Base-by-base conservation (phyloP, 2,113 vertebrate genomes). In the Silurus asotus region DNA sequence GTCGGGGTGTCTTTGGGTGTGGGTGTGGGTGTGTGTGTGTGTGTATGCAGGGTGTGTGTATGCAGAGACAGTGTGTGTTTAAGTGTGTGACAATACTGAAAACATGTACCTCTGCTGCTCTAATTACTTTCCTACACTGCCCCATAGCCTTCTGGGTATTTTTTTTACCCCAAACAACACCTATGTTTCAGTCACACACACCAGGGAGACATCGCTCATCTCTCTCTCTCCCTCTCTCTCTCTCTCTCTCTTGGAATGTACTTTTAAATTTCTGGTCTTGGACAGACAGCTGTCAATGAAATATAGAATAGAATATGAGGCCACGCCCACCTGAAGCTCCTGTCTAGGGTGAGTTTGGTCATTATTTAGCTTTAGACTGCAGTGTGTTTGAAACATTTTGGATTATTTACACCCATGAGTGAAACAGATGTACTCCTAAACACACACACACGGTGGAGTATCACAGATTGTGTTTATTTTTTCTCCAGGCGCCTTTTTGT, bases 81-180 rank as follows among this genome's bases (percentile, higher is more conserved):
- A 56, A 77, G n/a, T 55, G 49, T 51, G 8, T 77, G 75, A 77
- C 74, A 55, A 77, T 59, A 58, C 55, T 1, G 25, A 78, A 78
- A 78, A 78, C 76, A 58, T 58, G 53, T 28, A 25, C 25, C 25
- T 78, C 76, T 58, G 25, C 76, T 58, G 76, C 92, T 93, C 92
- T 94, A 95, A 94, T 94, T 94, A 94, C 92, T 91, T 91, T 92
- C 92, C 93, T 92, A 92, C 92, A 90, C 91, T 91, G 88, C 89
- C 91, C 83, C 79, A 85, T 87, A 91, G 93, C 91, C 93, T 93
- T 93, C 90, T 91, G 90, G 90, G 91, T 92, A 93, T 94, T 94
- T 93, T 37, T 58, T 94, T 92, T 88, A 88, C 90, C 92, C 92
- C 92, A 92, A 93, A 94, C 93, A 94, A 92, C 89, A 90, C 93